Evolutionary conservation across 2,797 vertebrate species (phyloP).

Genomic region (Amniataba percoides): DNA sequence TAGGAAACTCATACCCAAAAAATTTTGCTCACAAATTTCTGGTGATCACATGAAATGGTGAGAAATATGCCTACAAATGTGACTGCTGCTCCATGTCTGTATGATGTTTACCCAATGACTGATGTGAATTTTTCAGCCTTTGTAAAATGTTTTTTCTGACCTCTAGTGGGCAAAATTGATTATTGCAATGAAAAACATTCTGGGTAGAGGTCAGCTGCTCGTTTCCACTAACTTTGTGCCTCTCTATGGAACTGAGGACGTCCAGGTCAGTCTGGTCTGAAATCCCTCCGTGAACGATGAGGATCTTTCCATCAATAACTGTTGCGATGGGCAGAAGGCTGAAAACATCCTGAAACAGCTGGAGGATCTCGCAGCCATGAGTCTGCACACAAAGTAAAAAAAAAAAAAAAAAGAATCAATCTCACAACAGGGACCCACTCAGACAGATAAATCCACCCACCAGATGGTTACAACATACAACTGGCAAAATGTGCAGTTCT

Average conservation of each 20-base stretch:
- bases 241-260: slow-evolving; percentile 87
- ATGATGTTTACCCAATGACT: not conserved
- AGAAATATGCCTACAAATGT: not conserved
- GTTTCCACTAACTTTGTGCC: slow-evolving; percentile 89
- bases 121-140: not conserved
- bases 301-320: slow-evolving; percentile 92
- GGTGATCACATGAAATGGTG: not conserved
- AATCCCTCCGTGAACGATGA: slow-evolving; percentile 95
- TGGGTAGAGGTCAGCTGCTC: not conserved
- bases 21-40: not conserved
- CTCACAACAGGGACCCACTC: not conserved
- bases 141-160: not conserved
- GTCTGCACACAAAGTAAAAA: slow-evolving; percentile 76
- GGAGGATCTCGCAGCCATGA: slow-evolving; percentile 89
- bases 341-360: slow-evolving; percentile 92
- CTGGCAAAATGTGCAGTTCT: not conserved
- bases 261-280: slow-evolving; percentile 93
- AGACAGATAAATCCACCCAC: not conserved
- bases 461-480: not conserved
- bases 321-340: slow-evolving; percentile 94
- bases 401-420: not conserved
- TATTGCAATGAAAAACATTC: not conserved
- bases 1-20: not conserved
- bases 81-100: not conserved
- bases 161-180: not conserved